Evolutionary conservation across 2,797 vertebrate genomes (phyloP).

Genomic region (Paguma larvata): DNA sequence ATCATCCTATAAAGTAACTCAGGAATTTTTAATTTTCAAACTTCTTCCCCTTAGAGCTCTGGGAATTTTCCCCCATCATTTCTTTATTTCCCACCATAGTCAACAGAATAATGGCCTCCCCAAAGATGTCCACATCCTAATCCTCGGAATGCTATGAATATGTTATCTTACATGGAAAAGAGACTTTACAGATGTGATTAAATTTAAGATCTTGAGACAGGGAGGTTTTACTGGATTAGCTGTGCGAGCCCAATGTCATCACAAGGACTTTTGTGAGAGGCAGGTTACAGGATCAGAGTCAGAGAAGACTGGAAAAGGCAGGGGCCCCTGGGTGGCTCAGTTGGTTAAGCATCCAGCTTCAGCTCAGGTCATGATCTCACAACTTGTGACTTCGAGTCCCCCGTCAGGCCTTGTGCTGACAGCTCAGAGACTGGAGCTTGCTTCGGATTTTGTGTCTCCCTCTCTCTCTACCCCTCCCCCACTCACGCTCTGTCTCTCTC

Average conservation of each 20-base stretch:
- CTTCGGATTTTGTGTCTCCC: no score
- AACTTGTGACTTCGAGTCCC: no score
- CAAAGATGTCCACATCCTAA: not conserved
- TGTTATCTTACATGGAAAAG: not conserved
- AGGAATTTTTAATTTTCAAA: not conserved
- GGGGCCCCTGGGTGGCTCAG: no score
- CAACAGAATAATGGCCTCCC: not conserved
- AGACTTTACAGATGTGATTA: not conserved
- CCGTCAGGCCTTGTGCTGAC: no score
- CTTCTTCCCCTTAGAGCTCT: accelerated
- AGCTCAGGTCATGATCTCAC: no score
- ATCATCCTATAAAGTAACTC: not conserved
- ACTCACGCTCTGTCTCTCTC: no score
- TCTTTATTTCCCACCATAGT: not conserved
- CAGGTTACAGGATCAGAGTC: not conserved
- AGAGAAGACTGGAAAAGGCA: not conserved
- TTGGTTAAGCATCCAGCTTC: no score
- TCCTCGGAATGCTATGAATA: not conserved
- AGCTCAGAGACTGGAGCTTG: no score
- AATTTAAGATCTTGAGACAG: not conserved
- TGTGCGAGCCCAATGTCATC: not conserved
- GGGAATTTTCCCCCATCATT: not conserved
- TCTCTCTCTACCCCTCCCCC: no score
- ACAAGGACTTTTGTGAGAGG: not conserved
- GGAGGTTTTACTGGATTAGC: not conserved